These are phyloP conservation scores for Ammodytes marinus DNA, from an alignment of 2,113 vertebrate genomes.

Conservation along the genomic window DNA sequence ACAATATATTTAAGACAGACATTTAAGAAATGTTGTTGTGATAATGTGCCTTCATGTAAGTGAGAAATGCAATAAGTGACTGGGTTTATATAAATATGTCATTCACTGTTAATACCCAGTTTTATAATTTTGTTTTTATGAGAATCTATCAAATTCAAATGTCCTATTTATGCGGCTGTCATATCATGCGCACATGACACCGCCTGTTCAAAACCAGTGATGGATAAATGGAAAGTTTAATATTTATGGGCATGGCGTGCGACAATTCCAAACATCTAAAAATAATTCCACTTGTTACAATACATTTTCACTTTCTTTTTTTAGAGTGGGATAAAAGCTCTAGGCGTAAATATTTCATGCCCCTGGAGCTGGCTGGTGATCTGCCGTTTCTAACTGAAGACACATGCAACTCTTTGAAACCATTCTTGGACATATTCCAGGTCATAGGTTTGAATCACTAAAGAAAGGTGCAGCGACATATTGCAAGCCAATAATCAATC, in stretches of 20 bases:
- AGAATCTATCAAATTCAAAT: conserved; percentile 8
- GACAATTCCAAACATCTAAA: conserved; percentile 55
- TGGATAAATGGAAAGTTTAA: conserved; percentile 57
- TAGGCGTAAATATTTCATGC: conserved; percentile 76
- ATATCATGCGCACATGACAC: conserved; percentile 25
- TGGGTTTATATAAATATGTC: not conserved
- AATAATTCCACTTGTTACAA: conserved; percentile 47
- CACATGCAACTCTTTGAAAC: conserved; percentile 52
- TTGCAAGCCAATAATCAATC: conserved; percentile 54
- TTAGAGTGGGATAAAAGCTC: conserved; percentile 71
- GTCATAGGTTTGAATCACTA: conserved; percentile 23
- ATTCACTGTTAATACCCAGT: not conserved
- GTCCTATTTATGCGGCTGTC: conserved; percentile 25
- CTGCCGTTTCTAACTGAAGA: conserved; percentile 28
- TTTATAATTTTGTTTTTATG: conserved; percentile 8
- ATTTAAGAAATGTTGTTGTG: conserved; percentile 4
- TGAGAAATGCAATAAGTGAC: not conserved
- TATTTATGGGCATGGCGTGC: conserved; percentile 36
- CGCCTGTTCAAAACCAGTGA: conserved; percentile 28
- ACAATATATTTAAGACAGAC: conserved; percentile 7
- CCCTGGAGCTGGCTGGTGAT: conserved; percentile 33
- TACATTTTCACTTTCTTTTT: conserved; percentile 49
- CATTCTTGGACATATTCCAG: conserved; percentile 60
- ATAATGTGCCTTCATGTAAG: not conserved
- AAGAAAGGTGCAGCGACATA: conserved; percentile 30